Conservation (phyloP, 2,797 vertebrate genomes). For the Melopsittacus undulatus region DNA sequence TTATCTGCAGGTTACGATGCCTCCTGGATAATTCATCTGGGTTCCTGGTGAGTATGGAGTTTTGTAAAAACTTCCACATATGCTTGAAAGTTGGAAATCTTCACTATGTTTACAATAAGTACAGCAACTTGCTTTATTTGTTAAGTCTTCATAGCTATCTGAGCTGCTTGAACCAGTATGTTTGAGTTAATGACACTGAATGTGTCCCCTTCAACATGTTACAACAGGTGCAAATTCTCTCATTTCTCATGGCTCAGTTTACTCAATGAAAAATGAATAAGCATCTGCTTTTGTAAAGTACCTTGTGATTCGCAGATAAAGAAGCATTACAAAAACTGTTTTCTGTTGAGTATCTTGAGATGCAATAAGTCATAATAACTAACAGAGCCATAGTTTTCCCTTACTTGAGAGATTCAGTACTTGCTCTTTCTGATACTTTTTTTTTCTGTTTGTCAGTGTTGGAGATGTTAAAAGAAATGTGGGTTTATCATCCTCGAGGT, state of each 20-base stretch:
- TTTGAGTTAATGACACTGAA: neutral
- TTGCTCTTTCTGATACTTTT: neutral
- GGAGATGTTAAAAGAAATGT: neutral
- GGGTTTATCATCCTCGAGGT: neutral
- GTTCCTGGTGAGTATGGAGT: slow-evolving; percentile 79
- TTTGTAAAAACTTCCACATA: neutral
- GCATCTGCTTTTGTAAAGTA: neutral
- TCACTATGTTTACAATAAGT: neutral
- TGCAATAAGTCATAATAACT: neutral
- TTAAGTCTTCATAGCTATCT: neutral
- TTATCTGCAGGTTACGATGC: slow-evolving; percentile 84
- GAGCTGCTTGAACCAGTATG: neutral
- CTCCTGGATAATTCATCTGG: slow-evolving; percentile 86
- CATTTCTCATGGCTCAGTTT: neutral
- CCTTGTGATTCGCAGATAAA: neutral
- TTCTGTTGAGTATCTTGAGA: neutral
- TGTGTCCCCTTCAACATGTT: neutral
- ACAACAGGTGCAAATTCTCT: neutral
- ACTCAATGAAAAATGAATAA: neutral
- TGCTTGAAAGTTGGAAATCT: neutral
- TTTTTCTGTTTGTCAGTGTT: neutral
- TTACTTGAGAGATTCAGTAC: neutral
- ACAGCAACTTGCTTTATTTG: neutral
- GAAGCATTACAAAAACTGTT: neutral
- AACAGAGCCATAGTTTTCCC: neutral